Evolutionary conservation across 2,888 invertebrate species (phyloP), one percentile per base, ranked within the genome.

Genomic region (Ecliptopera silaceata): DNA sequence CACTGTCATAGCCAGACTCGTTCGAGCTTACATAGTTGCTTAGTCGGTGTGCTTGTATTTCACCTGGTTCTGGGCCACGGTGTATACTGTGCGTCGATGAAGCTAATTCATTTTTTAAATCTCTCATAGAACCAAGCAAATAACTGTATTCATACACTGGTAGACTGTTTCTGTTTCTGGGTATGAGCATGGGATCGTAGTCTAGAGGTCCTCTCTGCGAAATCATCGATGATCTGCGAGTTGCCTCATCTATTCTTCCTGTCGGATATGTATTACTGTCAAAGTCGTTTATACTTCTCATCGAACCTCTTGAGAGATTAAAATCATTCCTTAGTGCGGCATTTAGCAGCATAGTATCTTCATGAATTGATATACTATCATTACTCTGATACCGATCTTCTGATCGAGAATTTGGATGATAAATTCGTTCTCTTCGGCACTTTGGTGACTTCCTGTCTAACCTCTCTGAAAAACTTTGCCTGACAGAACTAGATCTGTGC

Each of bases 1-100:
- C 96, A 80, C 96, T 96, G 75, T 96, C 96, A 78, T 96, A 96
- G 38, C 96, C 96, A 45, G 96, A 96, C 84, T 96, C 96, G 80
- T 96, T 96, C 42, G 96, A 96, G 82, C 96, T 95, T 46, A 96
- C 93, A 81, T 95, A 95, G 84, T 95, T 95, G 79, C 93, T 94
- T 71, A 94, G 85, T 69, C 94, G 92, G 85, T 93, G 93, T 72
- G 93, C 87, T 84, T 93, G 93, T 72, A 93, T 87, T 85, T 93
- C 93, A 68, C 86, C 88, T 48, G 75, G 75, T 82, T 93, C 93
- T 65, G 86, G 89, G 56, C 85, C 88, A 66, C 91, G 92, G 76
- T 93, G 93, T 71, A 93, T 93, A 64, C 91, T 92, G 69, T 90
- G 91, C 56, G 82, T 80, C 8, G 91, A 91, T 18, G 87, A 86